Conservation (phyloP, 2,888 invertebrate genomes). For the Tanypteryx hageni region DNA sequence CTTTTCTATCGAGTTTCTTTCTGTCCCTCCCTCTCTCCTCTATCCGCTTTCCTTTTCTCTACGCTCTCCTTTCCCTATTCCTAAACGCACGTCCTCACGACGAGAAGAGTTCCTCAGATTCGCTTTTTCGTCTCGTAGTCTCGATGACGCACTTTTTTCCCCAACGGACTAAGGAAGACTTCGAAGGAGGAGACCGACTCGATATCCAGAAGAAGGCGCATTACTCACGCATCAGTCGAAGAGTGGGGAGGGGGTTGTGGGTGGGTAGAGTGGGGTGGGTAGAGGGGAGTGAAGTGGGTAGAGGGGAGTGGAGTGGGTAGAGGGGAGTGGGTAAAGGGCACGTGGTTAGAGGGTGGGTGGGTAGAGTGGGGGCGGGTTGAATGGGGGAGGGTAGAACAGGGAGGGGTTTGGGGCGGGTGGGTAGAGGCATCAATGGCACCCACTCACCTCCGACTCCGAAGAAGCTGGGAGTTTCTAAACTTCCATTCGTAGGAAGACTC, state of each 20-base stretch:
- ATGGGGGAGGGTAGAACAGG: too few species aligned
- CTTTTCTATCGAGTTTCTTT: not conserved
- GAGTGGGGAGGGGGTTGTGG: not conserved
- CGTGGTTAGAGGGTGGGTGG: too few species aligned
- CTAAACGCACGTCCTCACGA: not conserved
- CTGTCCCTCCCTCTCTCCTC: not conserved
- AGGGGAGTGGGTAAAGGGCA: not conserved
- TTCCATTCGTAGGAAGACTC: not conserved
- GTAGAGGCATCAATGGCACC: too few species aligned
- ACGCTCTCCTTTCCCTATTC: not conserved
- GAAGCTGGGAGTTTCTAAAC: too few species aligned
- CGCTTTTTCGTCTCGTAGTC: not conserved
- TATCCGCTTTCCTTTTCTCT: not conserved
- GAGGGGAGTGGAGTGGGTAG: not conserved
- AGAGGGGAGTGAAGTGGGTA: not conserved
- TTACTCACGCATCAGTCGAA: constrained; percentile 5
- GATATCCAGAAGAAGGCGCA: not conserved
- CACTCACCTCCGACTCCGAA: too few species aligned
- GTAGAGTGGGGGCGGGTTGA: too few species aligned
- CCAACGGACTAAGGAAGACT: not conserved
- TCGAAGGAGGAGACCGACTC: not conserved
- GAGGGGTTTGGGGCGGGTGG: too few species aligned
- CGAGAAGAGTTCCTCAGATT: not conserved
- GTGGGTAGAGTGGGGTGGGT: not conserved
- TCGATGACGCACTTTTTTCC: not conserved